Evolutionary conservation across 1,140 invertebrate species (phyloP).

Genomic region (Physella acuta): DNA sequence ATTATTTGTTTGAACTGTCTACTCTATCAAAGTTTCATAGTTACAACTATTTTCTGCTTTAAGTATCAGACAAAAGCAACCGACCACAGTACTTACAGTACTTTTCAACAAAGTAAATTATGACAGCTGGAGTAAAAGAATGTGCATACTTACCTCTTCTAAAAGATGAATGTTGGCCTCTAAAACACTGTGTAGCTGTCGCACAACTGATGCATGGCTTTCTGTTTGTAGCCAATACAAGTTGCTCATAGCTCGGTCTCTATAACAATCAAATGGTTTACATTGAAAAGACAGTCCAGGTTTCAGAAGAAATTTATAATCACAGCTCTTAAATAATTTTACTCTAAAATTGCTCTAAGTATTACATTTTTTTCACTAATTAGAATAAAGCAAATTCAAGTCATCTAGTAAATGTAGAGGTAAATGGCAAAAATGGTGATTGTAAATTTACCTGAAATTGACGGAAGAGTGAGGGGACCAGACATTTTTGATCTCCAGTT

Average conservation of each 20-base stretch:
- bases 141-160: conserved; percentile 39
- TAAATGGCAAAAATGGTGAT: background rate
- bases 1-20: background rate
- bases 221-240: conserved; percentile 41
- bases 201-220: conserved; percentile 40
- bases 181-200: conserved; percentile 48
- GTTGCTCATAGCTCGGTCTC: conserved; percentile 41
- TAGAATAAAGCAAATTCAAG: no score
- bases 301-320: no score
- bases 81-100: background rate
- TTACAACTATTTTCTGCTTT: background rate
- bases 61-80: background rate
- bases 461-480: conserved; percentile 41
- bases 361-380: background rate
- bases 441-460: conserved; percentile 33
- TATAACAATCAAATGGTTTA: no score
- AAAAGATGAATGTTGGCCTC: conserved; percentile 49
- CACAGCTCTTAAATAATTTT: background rate
- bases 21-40: background rate
- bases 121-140: background rate
- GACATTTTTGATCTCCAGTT: conserved; percentile 38
- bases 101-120: background rate
- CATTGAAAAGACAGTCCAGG: no score
- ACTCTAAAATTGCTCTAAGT: background rate
- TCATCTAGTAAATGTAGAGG: background rate